Base-by-base conservation (phyloP, 2,797 vertebrate genomes). In the Tadarida brasiliensis region DNA sequence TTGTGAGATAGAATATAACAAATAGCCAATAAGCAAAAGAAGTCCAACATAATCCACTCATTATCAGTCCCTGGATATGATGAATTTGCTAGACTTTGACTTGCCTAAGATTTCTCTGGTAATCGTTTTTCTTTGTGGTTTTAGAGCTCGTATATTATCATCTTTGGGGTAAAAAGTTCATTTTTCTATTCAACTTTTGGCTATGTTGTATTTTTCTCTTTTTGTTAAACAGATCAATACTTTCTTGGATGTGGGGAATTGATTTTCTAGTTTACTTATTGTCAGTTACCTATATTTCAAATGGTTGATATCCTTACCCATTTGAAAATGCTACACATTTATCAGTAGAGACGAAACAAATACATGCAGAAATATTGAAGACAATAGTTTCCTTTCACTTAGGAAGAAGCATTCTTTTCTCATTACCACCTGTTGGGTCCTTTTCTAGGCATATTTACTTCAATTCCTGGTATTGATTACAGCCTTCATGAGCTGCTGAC, bases 151-250 rank as follows among this genome's bases (percentile, higher is more conserved):
- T 61, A 9, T 88, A 47, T 30, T 86, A 2, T 16, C 20, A 9
- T 77, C 14, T 74, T 87, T 7, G 14, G 26, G 14, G 14, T 73
- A 8, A 68, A 44, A 67, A 33, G 22, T 57, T 77, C 24, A 88
- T 87, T 94, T 93, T 96, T 93, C 65, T 78, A 17, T 90, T 86
- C n/a, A 67, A 51, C 56, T 90, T 85, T 84, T 54, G 9, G 2
- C 51, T 89, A 30, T 89, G 26, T 63, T 80, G 19, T 91, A 44
- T 33, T 78, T 94, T 70, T 24, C 15, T 7, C 51, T 78, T 87
- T 54, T 51, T 67, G 56, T 90, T 90, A 96, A 90, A 74, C 56
- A 95, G 91, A 94, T 82, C 57, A 80, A 91, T 93, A 73, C 24
- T 77, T 87, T 11, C 35, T 92, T 28, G 28, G 68, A 71, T 65